phyloP scores from a whole-genome alignment of 2,888 invertebrate species.

The Lymantria dispar region DNA sequence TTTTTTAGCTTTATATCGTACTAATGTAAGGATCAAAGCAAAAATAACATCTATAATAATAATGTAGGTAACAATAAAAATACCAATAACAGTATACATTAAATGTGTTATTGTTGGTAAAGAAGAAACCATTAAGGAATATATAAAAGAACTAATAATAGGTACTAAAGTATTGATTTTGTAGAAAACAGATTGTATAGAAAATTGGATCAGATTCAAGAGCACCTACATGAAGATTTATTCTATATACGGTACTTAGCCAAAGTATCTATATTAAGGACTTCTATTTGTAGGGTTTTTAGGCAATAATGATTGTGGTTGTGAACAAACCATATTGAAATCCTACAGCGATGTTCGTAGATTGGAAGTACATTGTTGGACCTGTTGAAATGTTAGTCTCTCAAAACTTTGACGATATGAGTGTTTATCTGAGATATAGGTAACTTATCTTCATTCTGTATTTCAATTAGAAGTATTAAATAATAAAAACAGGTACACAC shows the following conservation, averaged over 20 bases:
- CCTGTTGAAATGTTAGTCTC: constrained; percentile 55
- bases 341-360: constrained; percentile 61
- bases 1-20: too few species aligned
- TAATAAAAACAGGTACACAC: too few species aligned
- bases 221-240: not conserved
- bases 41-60: too few species aligned
- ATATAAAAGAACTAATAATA: too few species aligned
- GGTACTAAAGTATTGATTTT: not conserved
- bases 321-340: constrained; percentile 60
- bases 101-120: too few species aligned
- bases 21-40: too few species aligned
- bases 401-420: constrained; percentile 2
- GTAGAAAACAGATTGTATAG: not conserved
- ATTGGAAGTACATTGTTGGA: constrained; percentile 60
- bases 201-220: not conserved
- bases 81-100: too few species aligned
- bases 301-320: constrained; percentile 19
- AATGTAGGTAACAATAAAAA: too few species aligned
- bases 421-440: too few species aligned
- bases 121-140: too few species aligned
- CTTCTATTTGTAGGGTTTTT: constrained; percentile 19
- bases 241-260: not conserved
- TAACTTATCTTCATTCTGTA: too few species aligned
- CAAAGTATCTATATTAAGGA: constrained; percentile 3
- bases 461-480: too few species aligned